Percentiles rank a stretch among this genome's conserved stretches.
Conservation (phyloP, 2,888 invertebrate genomes). For the Xanthorhoe spadicearia region DNA sequence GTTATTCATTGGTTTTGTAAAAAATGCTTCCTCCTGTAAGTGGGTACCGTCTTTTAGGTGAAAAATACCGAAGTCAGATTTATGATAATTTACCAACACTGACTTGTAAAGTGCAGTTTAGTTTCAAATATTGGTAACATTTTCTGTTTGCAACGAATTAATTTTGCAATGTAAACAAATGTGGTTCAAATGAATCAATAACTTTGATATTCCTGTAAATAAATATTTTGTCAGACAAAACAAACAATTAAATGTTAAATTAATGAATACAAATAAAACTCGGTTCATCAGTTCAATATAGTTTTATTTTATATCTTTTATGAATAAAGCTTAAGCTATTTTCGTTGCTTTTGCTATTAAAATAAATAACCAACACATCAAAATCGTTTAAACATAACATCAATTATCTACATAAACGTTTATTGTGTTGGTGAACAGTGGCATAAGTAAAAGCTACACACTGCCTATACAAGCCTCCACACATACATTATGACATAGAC, state of each 20-base stretch:
- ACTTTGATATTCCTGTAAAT: not conserved
- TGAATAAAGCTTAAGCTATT: constrained; percentile 33
- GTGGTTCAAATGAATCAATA: not conserved
- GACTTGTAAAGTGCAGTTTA: too few relatives aligned
- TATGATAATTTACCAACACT: too few relatives aligned
- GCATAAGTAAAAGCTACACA: too few relatives aligned
- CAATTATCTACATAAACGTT: not conserved
- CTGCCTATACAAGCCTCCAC: too few relatives aligned
- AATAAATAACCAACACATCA: not conserved
- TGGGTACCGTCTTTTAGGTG: too few relatives aligned
- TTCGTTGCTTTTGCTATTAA: constrained; percentile 16
- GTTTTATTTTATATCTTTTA: constrained; percentile 37
- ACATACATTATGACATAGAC: too few relatives aligned
- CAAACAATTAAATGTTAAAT: constrained; percentile 6
- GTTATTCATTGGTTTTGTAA: too few relatives aligned
- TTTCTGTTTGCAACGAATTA: not conserved
- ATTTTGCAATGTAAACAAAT: not conserved
- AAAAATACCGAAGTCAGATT: too few relatives aligned
- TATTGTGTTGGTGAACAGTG: constrained; percentile 5
- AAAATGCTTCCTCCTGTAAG: too few relatives aligned
- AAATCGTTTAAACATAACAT: not conserved
- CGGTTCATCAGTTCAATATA: constrained; percentile 32
- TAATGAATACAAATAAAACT: constrained; percentile 19
- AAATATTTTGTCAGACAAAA: not conserved
- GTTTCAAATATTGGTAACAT: not conserved